Percentiles rank a stretch among this genome's conserved stretches.
Evolutionary conservation across 2,797 vertebrate species (phyloP).

Genomic region (Pristis pectinata): DNA sequence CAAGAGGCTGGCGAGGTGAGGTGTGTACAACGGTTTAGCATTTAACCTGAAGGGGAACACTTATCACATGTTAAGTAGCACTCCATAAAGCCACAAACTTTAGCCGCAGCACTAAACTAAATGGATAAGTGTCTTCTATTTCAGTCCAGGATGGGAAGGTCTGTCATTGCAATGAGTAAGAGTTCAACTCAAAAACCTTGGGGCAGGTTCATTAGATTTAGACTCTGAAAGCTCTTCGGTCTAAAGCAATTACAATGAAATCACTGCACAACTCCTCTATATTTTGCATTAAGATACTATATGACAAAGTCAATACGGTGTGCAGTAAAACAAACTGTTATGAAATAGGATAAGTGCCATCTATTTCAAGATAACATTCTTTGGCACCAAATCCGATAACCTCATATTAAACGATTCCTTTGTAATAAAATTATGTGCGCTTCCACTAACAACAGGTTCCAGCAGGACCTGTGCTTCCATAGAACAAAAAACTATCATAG

Average conservation of each 20-base stretch:
- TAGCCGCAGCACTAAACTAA: neutral
- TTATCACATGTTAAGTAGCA: neutral
- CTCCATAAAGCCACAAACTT: neutral
- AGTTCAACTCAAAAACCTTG: neutral
- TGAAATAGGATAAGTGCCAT: constrained; percentile 31
- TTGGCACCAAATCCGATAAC: neutral
- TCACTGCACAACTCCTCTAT: neutral
- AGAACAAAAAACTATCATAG: neutral
- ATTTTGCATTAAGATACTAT: constrained; percentile 34
- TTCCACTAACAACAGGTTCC: neutral
- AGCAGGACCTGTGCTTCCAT: neutral
- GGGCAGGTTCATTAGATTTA: neutral
- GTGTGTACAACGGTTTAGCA: neutral
- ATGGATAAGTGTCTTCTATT: neutral
- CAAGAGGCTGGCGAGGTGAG: neutral
- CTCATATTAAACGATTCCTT: constrained; percentile 26
- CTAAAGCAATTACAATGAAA: constrained; percentile 26
- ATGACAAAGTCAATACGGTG: constrained; percentile 37
- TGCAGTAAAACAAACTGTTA: constrained; percentile 22
- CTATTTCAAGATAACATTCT: neutral
- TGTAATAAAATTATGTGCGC: constrained; percentile 7
- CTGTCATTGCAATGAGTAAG: constrained; percentile 23
- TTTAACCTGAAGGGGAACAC: neutral
- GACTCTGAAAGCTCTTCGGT: constrained; percentile 19
- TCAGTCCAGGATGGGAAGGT: too few species aligned